Conservation (phyloP, 2,113 vertebrate genomes). For the Panthera leo region DNA sequence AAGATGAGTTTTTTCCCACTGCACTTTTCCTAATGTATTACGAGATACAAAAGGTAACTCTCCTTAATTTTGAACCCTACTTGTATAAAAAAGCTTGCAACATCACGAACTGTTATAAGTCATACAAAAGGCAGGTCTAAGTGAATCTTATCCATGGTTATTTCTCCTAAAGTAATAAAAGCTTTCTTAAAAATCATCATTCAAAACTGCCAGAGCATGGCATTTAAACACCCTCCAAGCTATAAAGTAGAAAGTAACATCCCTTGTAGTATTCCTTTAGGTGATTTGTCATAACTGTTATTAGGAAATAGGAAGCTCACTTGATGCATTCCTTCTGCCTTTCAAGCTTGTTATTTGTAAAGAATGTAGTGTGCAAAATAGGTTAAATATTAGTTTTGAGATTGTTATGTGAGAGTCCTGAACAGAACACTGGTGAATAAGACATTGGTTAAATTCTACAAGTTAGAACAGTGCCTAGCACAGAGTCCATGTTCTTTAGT, state of each 20-base stretch:
- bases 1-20: not conserved
- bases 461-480: not conserved
- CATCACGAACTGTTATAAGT: not conserved
- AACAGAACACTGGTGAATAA: not conserved
- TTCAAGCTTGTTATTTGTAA: not conserved
- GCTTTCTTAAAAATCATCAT: not conserved
- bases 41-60: not conserved
- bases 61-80: not conserved
- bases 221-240: not conserved
- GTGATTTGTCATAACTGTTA: constrained; percentile 10
- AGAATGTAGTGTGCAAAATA: not conserved
- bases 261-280: not conserved
- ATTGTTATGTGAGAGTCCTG: not conserved
- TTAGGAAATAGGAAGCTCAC: not conserved
- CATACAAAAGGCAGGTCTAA: not conserved
- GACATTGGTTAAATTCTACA: not conserved
- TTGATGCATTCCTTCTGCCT: not conserved
- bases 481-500: not conserved
- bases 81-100: not conserved
- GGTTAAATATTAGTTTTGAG: not conserved
- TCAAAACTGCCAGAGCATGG: not conserved
- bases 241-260: not conserved
- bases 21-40: not conserved
- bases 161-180: not conserved
- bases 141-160: not conserved